These are phyloP conservation scores for Bergia puertoricense DNA, from an alignment of 92 coral and sea anemone species.

Conservation along the genomic window DNA sequence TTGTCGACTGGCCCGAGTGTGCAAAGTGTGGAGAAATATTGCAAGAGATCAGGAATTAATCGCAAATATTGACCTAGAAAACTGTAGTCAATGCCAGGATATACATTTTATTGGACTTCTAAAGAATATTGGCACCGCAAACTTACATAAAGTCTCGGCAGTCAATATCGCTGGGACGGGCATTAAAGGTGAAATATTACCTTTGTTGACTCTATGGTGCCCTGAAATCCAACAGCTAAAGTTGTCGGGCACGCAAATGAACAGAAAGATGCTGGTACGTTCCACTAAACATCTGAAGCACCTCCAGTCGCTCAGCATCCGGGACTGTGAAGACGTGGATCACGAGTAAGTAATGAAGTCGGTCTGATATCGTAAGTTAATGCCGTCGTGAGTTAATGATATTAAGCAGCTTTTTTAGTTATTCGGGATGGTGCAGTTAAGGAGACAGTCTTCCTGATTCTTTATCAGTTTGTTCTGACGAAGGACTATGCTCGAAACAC, in stretches of 20 bases:
- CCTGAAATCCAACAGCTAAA: slow-evolving; percentile 28
- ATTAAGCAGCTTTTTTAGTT: no score
- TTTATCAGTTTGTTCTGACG: no score
- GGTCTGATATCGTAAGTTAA: no score
- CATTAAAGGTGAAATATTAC: slow-evolving; percentile 40
- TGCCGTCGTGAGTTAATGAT: no score
- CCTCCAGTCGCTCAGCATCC: slow-evolving; percentile 37
- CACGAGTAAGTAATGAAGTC: slow-evolving; percentile 24
- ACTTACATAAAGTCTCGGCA: slow-evolving; percentile 16
- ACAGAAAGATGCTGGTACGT: slow-evolving; percentile 35
- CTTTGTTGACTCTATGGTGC: slow-evolving; percentile 41
- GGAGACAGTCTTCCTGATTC: no score
- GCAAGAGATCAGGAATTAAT: slow-evolving; percentile 41
- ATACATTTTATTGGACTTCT: slow-evolving; percentile 37
- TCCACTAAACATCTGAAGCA: slow-evolving; percentile 28
- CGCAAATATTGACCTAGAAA: slow-evolving; percentile 37
- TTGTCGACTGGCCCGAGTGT: slow-evolving; percentile 38
- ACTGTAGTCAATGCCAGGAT: slow-evolving; percentile 24
- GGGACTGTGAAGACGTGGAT: slow-evolving; percentile 33
- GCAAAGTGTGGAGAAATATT: slow-evolving; percentile 38
- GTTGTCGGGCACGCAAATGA: slow-evolving; percentile 34
- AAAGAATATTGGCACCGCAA: slow-evolving; percentile 24
- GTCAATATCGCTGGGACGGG: slow-evolving; percentile 43
- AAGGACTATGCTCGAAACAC: no score
- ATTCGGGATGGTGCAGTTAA: no score